Base-by-base conservation (phyloP, 2,888 invertebrate genomes). In the Ectemnius lituratus region DNA sequence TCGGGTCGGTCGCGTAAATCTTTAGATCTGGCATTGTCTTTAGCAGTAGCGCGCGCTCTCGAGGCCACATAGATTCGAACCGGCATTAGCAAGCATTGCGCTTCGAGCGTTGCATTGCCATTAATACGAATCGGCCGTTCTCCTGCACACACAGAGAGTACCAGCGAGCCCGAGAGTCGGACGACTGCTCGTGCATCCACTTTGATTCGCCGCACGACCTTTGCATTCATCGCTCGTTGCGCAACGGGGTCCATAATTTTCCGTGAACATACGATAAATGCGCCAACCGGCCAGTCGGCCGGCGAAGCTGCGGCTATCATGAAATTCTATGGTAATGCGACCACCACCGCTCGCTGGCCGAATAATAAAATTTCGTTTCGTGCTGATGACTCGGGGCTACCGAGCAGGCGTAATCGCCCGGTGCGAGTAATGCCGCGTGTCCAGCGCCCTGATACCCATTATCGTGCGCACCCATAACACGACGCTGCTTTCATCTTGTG, bases 181-280 rank as follows among this genome's bases (percentile, higher is more conserved):
- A 1, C 52, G 11, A 13, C n/a, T 14, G 52, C 52, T 52, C 52
- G 52, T 52, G 52, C 52, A 52, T 52, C 52, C 52, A 52, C 52
- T 52, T 52, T 52, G 52, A 52, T 52, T 52, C 52, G 52, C 52
- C 52, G 52, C 52, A 52, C 52, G 52, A 52, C 52, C 52, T 52
- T 52, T 52, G 52, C 52, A 52, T 52, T 52, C 52, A 52, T 52
- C 52, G 52, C 52, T 16, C n/a, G n/a, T 52, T 52, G 52, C 52
- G 52, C 52, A 52, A 52, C 52, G 52, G n/a, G 52, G 52, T 52
- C 52, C 52, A 52, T 52, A 52, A 52, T 52, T 52, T 52, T 52
- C 52, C 52, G 52, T 16, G 52, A 52, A 52, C 52, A 52, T 52
- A 52, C 52, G 52, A 52, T 52, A 52, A 52, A 52, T 52, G 52